Evolutionary conservation across 1,140 invertebrate species (phyloP), one percentile per base, ranked within the genome.

Genomic region (Lucilia cuprina): DNA sequence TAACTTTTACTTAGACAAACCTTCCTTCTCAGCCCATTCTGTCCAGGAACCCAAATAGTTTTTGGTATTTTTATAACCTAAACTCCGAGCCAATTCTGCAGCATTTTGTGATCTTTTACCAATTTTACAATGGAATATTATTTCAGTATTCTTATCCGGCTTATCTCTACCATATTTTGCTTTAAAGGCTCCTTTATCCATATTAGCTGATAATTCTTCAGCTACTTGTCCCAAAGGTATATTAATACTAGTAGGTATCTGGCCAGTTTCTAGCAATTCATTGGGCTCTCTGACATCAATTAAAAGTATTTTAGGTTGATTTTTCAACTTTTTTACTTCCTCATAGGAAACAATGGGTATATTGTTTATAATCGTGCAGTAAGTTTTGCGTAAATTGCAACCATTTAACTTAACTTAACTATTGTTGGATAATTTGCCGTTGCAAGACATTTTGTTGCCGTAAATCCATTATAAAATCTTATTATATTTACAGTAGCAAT

Each of bases 181-280:
- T 55, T 91, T 86, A 85, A 94, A 94, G 19, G 87, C 87, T 13
- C 92, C 83, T 0, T 88, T 85, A 0, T 89, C 86, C 12, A 91
- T 41, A 70, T 84, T 90, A 30, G 82, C 80, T 0, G 92, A 74
- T 74, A 90, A 82, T 25, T 87, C 89, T 77, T 86, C 83, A 8
- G 84, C 82, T 4, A 90, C 88, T n/a, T 84, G 82, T 10, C 91
- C 93, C 94, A 95, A 93, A 86, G 94, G 94, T 87, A 95, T 94
- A 86, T 95, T 95, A 85, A 95, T 94, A 86, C 94, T 94, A n/a
- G 93, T 92, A 50, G 95, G 94, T 82, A 95, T 93, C 88, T 93
- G 92, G 5, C 94, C 94, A 80, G 94, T 95, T 86, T 93, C 92
- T 84, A 93, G 87, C 2, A 95, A 91, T 91, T 95, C 95, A 60